Conservation (phyloP, 2,113 vertebrate genomes). For the Dolichotis patagonum region DNA sequence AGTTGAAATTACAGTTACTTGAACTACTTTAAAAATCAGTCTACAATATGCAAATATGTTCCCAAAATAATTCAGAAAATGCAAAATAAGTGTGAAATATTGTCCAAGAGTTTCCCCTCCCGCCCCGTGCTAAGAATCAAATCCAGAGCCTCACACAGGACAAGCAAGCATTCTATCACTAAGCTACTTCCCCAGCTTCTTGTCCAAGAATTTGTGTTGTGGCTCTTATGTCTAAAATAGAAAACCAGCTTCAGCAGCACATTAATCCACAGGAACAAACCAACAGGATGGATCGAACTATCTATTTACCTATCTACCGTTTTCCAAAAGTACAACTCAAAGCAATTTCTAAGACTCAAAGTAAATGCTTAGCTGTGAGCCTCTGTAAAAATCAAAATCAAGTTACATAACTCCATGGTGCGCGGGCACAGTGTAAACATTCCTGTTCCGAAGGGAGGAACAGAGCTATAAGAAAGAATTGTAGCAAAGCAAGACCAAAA, state of each 20-base stretch:
- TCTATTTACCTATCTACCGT: neutral
- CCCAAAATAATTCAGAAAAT: neutral
- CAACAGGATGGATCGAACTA: neutral
- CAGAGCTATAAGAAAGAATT: neutral
- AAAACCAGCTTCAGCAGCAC: neutral
- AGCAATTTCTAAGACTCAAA: neutral
- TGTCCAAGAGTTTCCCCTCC: neutral
- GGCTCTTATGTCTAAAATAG: neutral
- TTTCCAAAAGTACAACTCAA: neutral
- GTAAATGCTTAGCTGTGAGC: neutral
- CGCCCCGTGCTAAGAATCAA: neutral
- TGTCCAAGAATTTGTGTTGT: neutral
- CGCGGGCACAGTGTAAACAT: neutral
- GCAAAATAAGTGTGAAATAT: neutral
- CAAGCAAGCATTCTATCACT: neutral
- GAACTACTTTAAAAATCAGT: neutral
- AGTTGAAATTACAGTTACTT: neutral
- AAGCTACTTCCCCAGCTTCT: neutral
- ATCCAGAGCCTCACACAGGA: neutral
- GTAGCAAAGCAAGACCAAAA: neutral
- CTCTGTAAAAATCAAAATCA: neutral
- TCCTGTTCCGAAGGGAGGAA: neutral
- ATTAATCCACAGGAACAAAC: conserved; percentile 14
- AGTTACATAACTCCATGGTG: neutral
- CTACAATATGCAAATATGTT: neutral